These are phyloP conservation scores for Petrocephalus zakoni DNA, from an alignment of 2,113 vertebrate genomes.

Conservation along the genomic window DNA sequence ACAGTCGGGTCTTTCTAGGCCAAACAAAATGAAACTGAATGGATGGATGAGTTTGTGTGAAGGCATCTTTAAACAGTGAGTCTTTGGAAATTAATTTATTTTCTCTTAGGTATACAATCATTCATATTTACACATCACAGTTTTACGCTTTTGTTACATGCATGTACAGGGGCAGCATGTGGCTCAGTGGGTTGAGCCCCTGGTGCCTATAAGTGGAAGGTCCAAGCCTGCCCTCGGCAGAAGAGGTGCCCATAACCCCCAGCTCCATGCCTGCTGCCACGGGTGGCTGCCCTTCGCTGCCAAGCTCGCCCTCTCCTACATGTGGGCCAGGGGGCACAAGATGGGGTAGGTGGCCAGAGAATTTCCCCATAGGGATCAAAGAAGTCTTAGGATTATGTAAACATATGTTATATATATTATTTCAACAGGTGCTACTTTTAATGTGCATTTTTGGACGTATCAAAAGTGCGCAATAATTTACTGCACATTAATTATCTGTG, in stretches of 20 bases:
- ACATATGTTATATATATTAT: not conserved
- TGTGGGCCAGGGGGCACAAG: not conserved
- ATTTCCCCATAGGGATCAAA: not conserved
- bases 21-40: slow-evolving; percentile 56
- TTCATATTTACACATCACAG: not conserved
- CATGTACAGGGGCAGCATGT: not conserved
- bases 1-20: slow-evolving; percentile 50
- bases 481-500: not conserved
- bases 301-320: not conserved
- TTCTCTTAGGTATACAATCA: not conserved
- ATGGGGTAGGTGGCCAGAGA: not conserved
- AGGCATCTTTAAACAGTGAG: slow-evolving; percentile 12
- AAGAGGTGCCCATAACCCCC: not conserved
- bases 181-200: not conserved
- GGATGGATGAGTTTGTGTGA: slow-evolving; percentile 14
- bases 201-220: not conserved
- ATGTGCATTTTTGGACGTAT: not conserved
- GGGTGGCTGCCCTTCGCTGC: not conserved
- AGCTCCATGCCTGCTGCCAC: not conserved
- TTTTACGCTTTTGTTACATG: not conserved
- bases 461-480: not conserved
- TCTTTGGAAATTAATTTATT: not conserved
- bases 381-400: not conserved
- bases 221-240: not conserved
- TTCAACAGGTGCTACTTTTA: not conserved